These are phyloP conservation scores for Apostichopus californicus DNA, from an alignment of 35 echinoderm and acorn worm genomes.

Conservation along the genomic window DNA sequence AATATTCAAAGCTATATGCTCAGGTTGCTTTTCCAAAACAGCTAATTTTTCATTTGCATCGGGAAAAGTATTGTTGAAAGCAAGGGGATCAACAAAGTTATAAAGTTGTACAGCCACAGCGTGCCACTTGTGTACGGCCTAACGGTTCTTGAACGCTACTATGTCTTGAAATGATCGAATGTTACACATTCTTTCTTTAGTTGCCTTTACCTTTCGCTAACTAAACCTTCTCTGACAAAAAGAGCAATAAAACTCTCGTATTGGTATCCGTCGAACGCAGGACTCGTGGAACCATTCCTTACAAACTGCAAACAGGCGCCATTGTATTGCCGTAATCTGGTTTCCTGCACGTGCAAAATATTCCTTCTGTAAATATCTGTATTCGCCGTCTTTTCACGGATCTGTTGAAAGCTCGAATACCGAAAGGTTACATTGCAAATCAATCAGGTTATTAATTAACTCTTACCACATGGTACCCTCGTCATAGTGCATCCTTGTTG, in stretches of 20 bases:
- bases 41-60: neutral
- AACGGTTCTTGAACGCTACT: no score
- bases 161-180: no score
- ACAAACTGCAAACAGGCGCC: neutral
- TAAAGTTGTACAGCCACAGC: neutral
- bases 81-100: neutral
- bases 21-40: neutral
- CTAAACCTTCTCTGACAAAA: neutral
- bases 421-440: neutral
- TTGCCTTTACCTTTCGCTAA: neutral
- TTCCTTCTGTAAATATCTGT: no score
- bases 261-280: neutral
- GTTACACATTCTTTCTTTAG: neutral
- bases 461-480: slow-evolving; percentile 28
- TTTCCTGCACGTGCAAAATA: no score
- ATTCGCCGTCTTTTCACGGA: slow-evolving; percentile 14
- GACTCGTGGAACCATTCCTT: neutral
- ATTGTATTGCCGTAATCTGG: no score
- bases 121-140: neutral
- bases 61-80: neutral
- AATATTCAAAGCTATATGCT: neutral
- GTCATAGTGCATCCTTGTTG: neutral
- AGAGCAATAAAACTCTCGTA: neutral
- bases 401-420: neutral
- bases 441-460: neutral